Base-by-base conservation (phyloP, 2,797 vertebrate genomes). In the Chloroceryle inda region DNA sequence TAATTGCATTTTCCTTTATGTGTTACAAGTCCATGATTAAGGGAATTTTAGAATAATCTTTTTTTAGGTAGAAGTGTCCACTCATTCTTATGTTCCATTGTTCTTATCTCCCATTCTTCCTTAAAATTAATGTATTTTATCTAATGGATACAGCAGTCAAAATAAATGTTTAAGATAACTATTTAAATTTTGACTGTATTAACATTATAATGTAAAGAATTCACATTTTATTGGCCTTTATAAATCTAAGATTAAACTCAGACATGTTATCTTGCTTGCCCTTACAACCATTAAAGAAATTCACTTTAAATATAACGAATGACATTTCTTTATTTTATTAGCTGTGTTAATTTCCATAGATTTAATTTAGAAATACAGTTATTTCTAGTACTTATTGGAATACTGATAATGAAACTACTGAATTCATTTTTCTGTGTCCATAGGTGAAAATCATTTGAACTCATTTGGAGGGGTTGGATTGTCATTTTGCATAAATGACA, bases 81-180 rank as follows among this genome's bases (percentile, higher is more conserved):
- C 31, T 9, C 8, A 71, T 85, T 20, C 37, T 59, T 84, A 80
- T 81, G 33, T 78, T 78, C 56, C 14, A 35, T 19, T 45, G 4
- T 13, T 79, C 13, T 66, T 71, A 80, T 81, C 37, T 78, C 75
- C 61, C 14, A 35, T 19, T 45, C 11, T 66, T 71, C 66, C 29
- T 90, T 94, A 55, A 92, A 95, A 94, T 64, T 87, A 96, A 80
- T 62, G n/a, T 17, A 9, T 89, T 95, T 95, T 76, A 89, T 81
- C 74, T 82, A 92, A 92, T 7, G 77, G 53, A 61, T 83, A 55
- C 42, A 94, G 79, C 31, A 89, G 56, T 89, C 74, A 68, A 76
- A 92, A 82, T 71, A 92, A 82, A 77, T 35, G 35, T 85, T 91
- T 88, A 68, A 87, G 62, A 89, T 92, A 85, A 83, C 31, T 80